Percentiles rank a stretch among this genome's conserved stretches.
These are phyloP conservation scores for Schizothorax lantsangensis DNA, from an alignment of 2,797 vertebrate species.

Conservation along the genomic window DNA sequence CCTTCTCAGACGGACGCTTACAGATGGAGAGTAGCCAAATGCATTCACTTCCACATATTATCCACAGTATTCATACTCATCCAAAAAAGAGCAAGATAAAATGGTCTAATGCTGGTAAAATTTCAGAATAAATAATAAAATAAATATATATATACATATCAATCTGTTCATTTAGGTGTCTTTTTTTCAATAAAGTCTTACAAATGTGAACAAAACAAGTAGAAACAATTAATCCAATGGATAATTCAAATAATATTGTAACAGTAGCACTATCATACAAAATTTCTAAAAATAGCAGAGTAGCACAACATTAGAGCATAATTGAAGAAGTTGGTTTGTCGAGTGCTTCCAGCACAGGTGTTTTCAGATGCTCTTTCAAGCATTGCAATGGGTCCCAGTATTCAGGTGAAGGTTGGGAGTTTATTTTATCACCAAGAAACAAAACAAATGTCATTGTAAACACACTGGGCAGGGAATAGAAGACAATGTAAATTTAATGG, in stretches of 20 bases:
- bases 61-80: neutral
- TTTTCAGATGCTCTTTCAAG: neutral
- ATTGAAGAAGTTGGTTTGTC: neutral
- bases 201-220: neutral
- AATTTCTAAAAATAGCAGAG: no score
- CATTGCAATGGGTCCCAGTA: neutral
- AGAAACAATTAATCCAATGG: neutral
- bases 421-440: neutral
- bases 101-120: neutral
- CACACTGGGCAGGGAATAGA: neutral
- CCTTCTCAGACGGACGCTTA: neutral
- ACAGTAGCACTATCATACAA: neutral
- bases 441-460: constrained; percentile 3
- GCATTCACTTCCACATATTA: neutral
- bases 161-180: neutral
- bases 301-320: neutral
- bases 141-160: no score
- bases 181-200: neutral
- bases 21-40: neutral
- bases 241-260: neutral
- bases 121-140: neutral
- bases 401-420: neutral
- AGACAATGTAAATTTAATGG: neutral
- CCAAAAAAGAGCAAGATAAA: neutral
- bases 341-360: neutral